These are phyloP conservation scores for Montipora capricornis DNA, from an alignment of 64 coral and sea anemone genomes.

Conservation along the genomic window DNA sequence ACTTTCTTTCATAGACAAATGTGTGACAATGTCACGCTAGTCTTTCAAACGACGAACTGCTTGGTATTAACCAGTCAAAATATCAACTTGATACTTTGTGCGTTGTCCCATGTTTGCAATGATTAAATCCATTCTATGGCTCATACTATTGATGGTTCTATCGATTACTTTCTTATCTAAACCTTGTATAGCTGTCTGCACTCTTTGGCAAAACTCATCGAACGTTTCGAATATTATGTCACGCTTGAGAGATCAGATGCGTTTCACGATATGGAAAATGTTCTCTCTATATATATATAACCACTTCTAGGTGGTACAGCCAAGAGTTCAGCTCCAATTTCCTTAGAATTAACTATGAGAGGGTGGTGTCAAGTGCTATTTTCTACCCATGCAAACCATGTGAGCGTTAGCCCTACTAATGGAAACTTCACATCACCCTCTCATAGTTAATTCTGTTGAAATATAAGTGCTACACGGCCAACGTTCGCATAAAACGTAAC, in stretches of 20 bases:
- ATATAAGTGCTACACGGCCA: neutral
- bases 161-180: neutral
- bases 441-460: constrained; percentile 18
- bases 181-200: neutral
- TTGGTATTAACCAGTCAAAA: neutral
- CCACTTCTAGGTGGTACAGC: neutral
- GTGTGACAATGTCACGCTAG: neutral
- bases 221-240: neutral
- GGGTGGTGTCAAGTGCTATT: neutral
- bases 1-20: neutral
- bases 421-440: neutral
- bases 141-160: neutral
- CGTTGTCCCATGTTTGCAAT: neutral
- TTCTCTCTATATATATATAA: constrained; percentile 16
- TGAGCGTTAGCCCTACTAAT: no score
- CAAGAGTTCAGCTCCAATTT: constrained; percentile 3
- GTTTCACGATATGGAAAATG: constrained; percentile 18
- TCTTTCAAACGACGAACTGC: neutral
- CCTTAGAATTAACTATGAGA: neutral
- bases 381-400: no score
- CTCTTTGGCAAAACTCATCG: neutral
- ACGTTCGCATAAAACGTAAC: no score
- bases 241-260: neutral
- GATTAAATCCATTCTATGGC: neutral
- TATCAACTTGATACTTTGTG: neutral